Base-by-base conservation (phyloP, 2,797 vertebrate genomes). In the Gallirallus australis region DNA sequence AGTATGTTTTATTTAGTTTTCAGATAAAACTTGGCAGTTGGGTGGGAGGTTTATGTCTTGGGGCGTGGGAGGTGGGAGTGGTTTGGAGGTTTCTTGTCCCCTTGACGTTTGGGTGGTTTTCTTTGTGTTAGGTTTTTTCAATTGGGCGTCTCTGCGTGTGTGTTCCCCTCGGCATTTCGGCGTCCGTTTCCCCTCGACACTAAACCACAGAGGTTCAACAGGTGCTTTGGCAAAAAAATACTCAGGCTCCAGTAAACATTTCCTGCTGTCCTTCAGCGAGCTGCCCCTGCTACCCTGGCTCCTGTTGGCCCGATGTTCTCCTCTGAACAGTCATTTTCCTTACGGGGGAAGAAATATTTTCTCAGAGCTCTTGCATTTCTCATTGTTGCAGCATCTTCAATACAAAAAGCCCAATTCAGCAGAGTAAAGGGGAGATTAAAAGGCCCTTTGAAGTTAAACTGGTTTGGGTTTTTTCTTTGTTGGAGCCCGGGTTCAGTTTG, bases 381-480 rank as follows among this genome's bases (percentile, higher is more conserved):
- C 75, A n/a, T 60, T 89, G 39, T 85, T 65, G 75, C 77, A 82
- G 68, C 82, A 95, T 92, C 90, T 92, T 90, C 73, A 64, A 28
- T 64, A 92, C 86, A 94, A 90, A 92, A 84, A 90, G 86, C 53
- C 61, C 1, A 8, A 93, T 94, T 95, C 89, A 94, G 89, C 90
- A 47, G 79, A 78, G 81, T 21, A 69, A 89, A 39, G 7, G 61
- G 68, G 89, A 93, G 96, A 95, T 94, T 93, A 95, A 96, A 96
- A 92, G 83, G 60, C 71, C 64, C 94, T 97, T 97, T 96, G 96
- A 96, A 95, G 96, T 95, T 89, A 85, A 95, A 96, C 96, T 64
- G 86, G 64, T 96, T 95, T 93, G 89, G 48, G n/a, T 93, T 92
- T 96, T 79, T 45, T 24, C 90, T 95, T 96, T 96, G 95, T 94